phyloP scores from a whole-genome alignment of 2,797 vertebrate genomes.

The Pipistrellus nathusii region DNA sequence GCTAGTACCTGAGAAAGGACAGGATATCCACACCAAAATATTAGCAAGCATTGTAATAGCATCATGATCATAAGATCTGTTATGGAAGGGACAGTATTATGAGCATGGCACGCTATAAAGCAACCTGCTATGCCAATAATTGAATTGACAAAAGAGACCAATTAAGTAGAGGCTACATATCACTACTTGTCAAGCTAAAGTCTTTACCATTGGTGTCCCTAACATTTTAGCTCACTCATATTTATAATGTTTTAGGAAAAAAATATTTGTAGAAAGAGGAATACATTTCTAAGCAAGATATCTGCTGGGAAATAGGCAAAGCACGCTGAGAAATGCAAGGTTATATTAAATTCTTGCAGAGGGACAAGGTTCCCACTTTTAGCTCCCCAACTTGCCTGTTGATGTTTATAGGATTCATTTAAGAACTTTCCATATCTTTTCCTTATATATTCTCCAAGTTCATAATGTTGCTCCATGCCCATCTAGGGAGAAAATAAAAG shows the following conservation, averaged over 20 bases:
- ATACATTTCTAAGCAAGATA: slow-evolving; percentile 21
- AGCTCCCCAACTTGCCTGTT: slow-evolving; percentile 84
- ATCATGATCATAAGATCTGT: not conserved
- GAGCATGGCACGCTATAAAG: not conserved
- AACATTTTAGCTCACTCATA: not conserved
- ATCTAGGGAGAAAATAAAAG: slow-evolving; percentile 76
- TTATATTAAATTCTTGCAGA: slow-evolving; percentile 29
- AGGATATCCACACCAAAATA: not conserved
- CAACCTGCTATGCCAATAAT: not conserved
- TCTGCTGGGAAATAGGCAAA: slow-evolving; percentile 16
- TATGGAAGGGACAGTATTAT: not conserved
- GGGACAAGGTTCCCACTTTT: not conserved
- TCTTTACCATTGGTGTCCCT: not conserved
- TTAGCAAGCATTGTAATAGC: not conserved
- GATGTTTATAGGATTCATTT: slow-evolving; percentile 85
- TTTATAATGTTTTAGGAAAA: not conserved
- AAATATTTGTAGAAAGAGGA: not conserved
- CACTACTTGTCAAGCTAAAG: not conserved
- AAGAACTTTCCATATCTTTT: slow-evolving; percentile 86
- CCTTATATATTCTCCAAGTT: slow-evolving; percentile 86
- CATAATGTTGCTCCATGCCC: slow-evolving; percentile 88
- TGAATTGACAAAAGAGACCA: not conserved
- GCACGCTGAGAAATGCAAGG: not conserved
- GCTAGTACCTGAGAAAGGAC: not conserved
- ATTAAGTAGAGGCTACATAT: not conserved